Conservation (phyloP, 2,113 vertebrate species). For the Xenopus tropicalis region DNA sequence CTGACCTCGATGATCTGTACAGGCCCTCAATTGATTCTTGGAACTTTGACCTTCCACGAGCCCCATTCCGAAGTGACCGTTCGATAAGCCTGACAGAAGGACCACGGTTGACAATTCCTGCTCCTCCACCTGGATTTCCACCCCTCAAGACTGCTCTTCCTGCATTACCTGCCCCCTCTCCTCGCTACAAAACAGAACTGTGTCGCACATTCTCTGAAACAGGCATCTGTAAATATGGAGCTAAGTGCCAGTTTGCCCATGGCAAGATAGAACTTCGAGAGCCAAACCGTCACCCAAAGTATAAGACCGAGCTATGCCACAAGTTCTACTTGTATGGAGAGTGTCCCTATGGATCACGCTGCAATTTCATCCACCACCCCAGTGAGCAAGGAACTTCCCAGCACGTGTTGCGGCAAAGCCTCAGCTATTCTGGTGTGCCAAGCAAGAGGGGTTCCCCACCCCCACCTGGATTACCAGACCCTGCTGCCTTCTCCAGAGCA, state of each 20-base stretch:
- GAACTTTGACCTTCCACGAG: slow-evolving; percentile 50
- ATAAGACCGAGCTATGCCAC: slow-evolving; percentile 87
- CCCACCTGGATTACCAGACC: slow-evolving; percentile 59
- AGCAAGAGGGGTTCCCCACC: slow-evolving; percentile 64
- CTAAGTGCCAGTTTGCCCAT: slow-evolving; percentile 87
- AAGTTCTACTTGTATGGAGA: slow-evolving; percentile 87
- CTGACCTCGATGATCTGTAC: slow-evolving; percentile 27
- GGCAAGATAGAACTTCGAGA: slow-evolving; percentile 76
- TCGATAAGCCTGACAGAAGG: slow-evolving; percentile 74
- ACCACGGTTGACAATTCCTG: slow-evolving; percentile 58
- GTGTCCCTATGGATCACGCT: slow-evolving; percentile 83
- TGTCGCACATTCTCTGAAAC: slow-evolving; percentile 89
- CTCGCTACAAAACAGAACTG: slow-evolving; percentile 88
- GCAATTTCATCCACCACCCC: slow-evolving; percentile 81
- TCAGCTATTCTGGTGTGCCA: slow-evolving; percentile 80
- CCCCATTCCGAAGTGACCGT: slow-evolving; percentile 63
- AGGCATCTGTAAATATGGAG: slow-evolving; percentile 83
- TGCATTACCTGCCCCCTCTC: slow-evolving; percentile 70
- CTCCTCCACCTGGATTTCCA: slow-evolving; percentile 73
- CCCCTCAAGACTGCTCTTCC: slow-evolving; percentile 59
- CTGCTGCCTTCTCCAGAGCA: slow-evolving; percentile 68
- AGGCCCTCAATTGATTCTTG: slow-evolving; percentile 64
- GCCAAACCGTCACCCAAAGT: slow-evolving; percentile 82
- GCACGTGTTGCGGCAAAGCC: slow-evolving; percentile 69
- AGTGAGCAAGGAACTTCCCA: slow-evolving; percentile 54